A percentile compares a stretch with the other conserved stretches of the same genome.
Evolutionary conservation across 2,797 vertebrate genomes (phyloP).

Genomic region (Parauchenoglanis punctatus): DNA sequence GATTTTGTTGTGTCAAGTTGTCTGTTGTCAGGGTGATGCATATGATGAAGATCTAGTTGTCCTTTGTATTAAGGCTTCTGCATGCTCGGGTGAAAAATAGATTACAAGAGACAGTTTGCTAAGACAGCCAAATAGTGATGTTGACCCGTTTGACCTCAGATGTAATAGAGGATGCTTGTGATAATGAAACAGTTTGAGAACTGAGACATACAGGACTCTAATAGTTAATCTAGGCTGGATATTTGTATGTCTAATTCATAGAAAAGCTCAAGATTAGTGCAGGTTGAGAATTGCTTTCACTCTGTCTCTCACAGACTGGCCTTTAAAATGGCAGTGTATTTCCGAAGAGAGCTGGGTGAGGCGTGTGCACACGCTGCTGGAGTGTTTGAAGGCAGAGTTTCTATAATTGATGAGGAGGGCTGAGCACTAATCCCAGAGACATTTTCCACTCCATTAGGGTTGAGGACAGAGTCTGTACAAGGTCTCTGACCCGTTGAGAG

Average conservation of each 20-base stretch:
- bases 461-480: slow-evolving; percentile 20
- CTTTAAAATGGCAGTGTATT: slow-evolving; percentile 26
- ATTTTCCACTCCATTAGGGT: slow-evolving; percentile 64
- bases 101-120: slow-evolving; percentile 3
- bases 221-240: not conserved
- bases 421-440: slow-evolving; percentile 52
- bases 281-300: not conserved
- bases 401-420: slow-evolving; percentile 68
- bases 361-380: not conserved
- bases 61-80: not conserved
- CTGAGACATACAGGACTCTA: not conserved
- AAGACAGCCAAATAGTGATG: not conserved
- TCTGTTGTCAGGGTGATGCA: not conserved
- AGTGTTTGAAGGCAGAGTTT: slow-evolving; percentile 53
- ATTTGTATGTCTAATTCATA: not conserved
- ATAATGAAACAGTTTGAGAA: not conserved
- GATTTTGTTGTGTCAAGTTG: not conserved
- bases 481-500: slow-evolving; percentile 14
- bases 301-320: not conserved
- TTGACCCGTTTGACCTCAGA: not conserved
- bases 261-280: not conserved
- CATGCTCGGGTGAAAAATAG: not conserved
- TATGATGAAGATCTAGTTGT: not conserved
- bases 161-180: not conserved
- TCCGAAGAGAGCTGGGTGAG: not conserved